Base-by-base conservation (phyloP, 1,140 invertebrate genomes). In the Gryon sp. region DNA sequence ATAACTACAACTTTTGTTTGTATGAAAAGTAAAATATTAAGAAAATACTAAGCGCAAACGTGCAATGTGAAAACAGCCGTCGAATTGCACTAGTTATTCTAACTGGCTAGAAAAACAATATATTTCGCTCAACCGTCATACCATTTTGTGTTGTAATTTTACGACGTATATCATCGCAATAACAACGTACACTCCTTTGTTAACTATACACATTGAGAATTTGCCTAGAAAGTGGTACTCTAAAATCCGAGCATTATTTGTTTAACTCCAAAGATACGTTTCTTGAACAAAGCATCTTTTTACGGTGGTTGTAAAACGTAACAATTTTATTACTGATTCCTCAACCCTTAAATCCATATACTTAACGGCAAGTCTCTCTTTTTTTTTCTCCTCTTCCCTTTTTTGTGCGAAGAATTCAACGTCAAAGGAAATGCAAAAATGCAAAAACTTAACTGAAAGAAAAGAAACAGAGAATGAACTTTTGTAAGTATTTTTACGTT, bases 361-460 rank as follows among this genome's bases (percentile, higher is more conserved):
- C 68, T 72, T 53, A 62, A 72, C 55, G 24, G 19, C 20, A 57
- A 53, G 48, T n/a, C n/a, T n/a, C n/a, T n/a, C n/a, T n/a, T n/a
- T n/a, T n/a, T n/a, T n/a, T n/a, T n/a, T n/a, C n/a, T n/a, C n/a
- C n/a, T n/a, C n/a, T n/a, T n/a, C n/a, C n/a, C n/a, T n/a, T n/a
- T n/a, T n/a, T 57, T 73, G 50, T 41, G 24, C 12, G 12, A 34
- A 20, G 34, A 48, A 63, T 50, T 73, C 43, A 19, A 48, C 52
- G 50, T 73, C 57, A 63, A 60, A 70, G 50, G 9, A 38, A 52
- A 52, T 60, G 24, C 45, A 36, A 70, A 60, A 60, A 57, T 62
- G 30, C 53, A 15, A 11, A 24, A 48, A 4, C 4, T 9, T 41
- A 43, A 38, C 6, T 15, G n/a, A 12, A 19, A 30, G 14, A 38